Base-by-base conservation (phyloP, 92 coral and sea anemone species). In the Epizoanthus ramosus region DNA sequence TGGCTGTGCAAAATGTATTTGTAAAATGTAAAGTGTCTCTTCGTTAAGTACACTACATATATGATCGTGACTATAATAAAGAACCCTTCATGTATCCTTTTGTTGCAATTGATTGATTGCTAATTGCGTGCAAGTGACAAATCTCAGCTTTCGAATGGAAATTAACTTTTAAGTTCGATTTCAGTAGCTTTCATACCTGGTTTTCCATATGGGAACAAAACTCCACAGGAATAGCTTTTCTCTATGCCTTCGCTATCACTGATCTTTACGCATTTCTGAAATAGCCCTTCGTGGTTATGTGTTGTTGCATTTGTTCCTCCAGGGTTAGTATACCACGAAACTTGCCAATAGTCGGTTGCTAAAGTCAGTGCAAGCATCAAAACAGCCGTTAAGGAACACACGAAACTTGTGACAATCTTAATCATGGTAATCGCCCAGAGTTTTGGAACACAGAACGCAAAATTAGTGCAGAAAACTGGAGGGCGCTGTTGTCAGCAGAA, bases 301-400 rank as follows among this genome's bases (percentile, higher is more conserved):
- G 79, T 79, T 0, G 88, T 90, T 6, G 92, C 84, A 17, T 81
- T 61, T 12, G 91, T 50, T 9, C 54, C 89, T 8, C 88, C 93
- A 14, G 67, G 75, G 41, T 89, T 93, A 57, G 85, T 85, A 18
- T 72, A 72, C 94, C 92, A 93, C 92, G 87, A 88, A 61, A 93
- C 91, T 77, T 85, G 91, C 98, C 96, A 95, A 60, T 89, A 91
- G 65, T 94, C 92, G 10, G 96, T 95, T 54, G 92, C 95, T 12
- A 95, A 70, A n/a, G 98, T 93, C 86, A 95, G 82, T 86, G 91
- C 83, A 28, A 92, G 90, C 92, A 95, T 82, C 82, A 92, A 71
- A 79, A 95, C 80, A n/a, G 98, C 92, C 85, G 88, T 88, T 54
- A 93, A 74, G 74, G 91, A 87, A 68, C 93, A 85, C 43, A 94